Evolutionary conservation across 1,140 invertebrate species (phyloP), one percentile per base, ranked within the genome.

Genomic region (Drosophila nannoptera): DNA sequence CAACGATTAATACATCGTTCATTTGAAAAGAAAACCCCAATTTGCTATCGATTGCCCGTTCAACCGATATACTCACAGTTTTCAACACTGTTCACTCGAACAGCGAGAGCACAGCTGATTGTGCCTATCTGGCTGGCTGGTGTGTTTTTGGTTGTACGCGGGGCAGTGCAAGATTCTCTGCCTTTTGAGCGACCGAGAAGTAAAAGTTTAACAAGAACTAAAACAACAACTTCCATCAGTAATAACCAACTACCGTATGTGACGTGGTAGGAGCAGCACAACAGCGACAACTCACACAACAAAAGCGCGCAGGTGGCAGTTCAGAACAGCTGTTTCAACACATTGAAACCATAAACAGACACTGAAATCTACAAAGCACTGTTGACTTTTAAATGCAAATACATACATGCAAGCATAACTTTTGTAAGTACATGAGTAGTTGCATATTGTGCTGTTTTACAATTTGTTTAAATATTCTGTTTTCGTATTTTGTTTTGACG

Each of bases 241-340:
- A 42, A 43, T n/a, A 14, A 43, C 12, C 22, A 22, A 67, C 62
- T 54, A 64, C 67, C 69, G 67, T 65, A 46, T 74, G 73, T 81
- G 74, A 81, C 81, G 77, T 86, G 81, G 67, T 74, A 67, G 69
- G 52, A 77, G 69, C 52, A 75, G 36, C 74, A 45, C 16, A 38
- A 42, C 29, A 58, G 22, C 50, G n/a, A 53, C 48, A 54, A n/a
- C 12, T 32, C 48, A 61, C 33, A 65, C 46, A 4, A 52, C n/a
- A 32, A 38, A 46, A 48, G 33, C 58, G 40, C 43, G 50, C 64
- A 84, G 73, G 73, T 77, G 77, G 67, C 64, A 64, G 58, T 53
- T 22, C 11, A 77, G 81, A 86, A 86, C 81, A 86, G 81, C 81
- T 86, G 81, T 86, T 87, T 62, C 68, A 86, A 86, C 74, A 86